Percentiles rank a stretch among this genome's conserved stretches.
phyloP scores from a whole-genome alignment of 1,140 invertebrate species.

The Wasmannia auropunctata region DNA sequence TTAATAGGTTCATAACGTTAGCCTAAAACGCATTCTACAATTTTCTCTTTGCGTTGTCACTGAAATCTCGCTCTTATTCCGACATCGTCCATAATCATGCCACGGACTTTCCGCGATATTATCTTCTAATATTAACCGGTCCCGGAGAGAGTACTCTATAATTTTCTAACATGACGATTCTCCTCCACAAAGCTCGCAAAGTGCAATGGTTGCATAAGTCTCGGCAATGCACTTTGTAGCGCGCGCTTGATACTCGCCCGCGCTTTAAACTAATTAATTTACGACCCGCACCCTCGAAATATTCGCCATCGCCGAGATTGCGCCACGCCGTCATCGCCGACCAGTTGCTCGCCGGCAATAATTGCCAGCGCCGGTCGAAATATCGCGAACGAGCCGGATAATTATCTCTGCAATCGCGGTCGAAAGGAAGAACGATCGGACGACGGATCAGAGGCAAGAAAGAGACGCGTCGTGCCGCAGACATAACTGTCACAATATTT shows the following conservation, averaged over 20 bases:
- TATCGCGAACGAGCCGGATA: slow-evolving; percentile 72
- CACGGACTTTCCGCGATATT: neutral
- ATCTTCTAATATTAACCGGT: slow-evolving; percentile 64
- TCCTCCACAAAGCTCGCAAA: slow-evolving; percentile 1
- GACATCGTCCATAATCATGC: neutral
- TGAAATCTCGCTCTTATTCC: neutral
- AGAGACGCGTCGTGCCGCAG: slow-evolving; percentile 74
- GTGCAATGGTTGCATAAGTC: slow-evolving; percentile 57
- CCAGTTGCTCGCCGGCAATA: slow-evolving; percentile 41
- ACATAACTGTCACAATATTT: slow-evolving; percentile 83
- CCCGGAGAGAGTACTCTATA: neutral
- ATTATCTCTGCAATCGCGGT: slow-evolving; percentile 73
- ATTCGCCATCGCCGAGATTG: slow-evolving; percentile 49
- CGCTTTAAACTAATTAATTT: slow-evolving; percentile 72
- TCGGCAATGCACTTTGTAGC: slow-evolving; percentile 46
- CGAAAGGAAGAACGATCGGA: slow-evolving; percentile 71
- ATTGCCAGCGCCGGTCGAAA: slow-evolving; percentile 70
- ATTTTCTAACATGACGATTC: slow-evolving; percentile 41
- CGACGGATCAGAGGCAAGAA: slow-evolving; percentile 80
- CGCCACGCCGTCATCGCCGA: neutral
- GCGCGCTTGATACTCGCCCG: neutral
- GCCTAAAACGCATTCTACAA: neutral
- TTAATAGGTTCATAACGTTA: neutral
- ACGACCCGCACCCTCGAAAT: slow-evolving; percentile 44
- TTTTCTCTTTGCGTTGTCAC: neutral